These are phyloP conservation scores for Zeugodacus cucurbitae DNA, from an alignment of 1,140 invertebrate genomes.

Conservation along the genomic window DNA sequence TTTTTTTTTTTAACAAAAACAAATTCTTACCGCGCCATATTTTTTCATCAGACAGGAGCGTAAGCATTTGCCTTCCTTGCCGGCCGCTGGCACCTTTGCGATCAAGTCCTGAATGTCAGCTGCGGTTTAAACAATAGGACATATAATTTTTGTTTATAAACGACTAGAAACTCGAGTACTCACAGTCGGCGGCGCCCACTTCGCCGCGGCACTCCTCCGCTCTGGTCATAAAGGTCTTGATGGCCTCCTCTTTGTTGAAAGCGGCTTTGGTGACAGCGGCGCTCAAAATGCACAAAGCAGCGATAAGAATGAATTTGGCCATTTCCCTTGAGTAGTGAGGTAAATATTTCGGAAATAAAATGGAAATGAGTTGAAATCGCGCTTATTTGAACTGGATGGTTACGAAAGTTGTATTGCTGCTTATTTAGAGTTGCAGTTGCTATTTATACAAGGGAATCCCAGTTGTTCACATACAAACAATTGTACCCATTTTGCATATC, in stretches of 20 bases:
- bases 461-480: too few species aligned
- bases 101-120: constrained; percentile 55
- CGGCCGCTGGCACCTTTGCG: constrained; percentile 47
- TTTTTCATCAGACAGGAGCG: constrained; percentile 59
- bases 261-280: neutral
- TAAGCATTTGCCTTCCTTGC: constrained; percentile 55
- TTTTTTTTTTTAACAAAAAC: neutral
- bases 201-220: constrained; percentile 54
- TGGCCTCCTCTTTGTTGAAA: neutral
- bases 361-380: neutral
- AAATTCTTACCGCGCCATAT: constrained; percentile 53
- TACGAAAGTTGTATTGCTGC: neutral
- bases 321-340: neutral
- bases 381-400: neutral
- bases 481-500: neutral
- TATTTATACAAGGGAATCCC: neutral
- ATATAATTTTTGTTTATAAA: too few species aligned
- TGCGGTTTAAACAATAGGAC: constrained; percentile 10
- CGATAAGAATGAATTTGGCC: constrained; percentile 40
- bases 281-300: constrained; percentile 7
- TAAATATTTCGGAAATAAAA: neutral
- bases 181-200: constrained; percentile 53
- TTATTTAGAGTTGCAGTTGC: neutral
- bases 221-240: neutral
- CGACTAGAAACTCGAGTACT: neutral